These are phyloP conservation scores for Chiridota heheva DNA, from an alignment of 35 echinoderm and acorn worm genomes.

Conservation along the genomic window DNA sequence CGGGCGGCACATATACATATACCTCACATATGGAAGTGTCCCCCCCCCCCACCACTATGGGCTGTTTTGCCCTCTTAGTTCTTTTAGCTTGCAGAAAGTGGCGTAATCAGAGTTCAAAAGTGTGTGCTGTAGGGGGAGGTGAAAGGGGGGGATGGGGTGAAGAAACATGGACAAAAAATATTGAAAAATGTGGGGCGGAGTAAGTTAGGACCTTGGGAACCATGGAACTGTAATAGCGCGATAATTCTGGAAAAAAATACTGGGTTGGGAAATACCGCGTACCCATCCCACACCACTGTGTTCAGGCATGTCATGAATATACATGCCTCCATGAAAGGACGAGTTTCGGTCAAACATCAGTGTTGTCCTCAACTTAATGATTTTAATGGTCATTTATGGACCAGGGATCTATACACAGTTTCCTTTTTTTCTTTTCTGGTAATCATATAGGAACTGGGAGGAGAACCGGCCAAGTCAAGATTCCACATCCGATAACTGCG, in stretches of 20 bases:
- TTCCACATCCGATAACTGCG: slow-evolving; percentile 3
- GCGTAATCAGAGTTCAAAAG: too few relatives aligned
- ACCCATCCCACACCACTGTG: not conserved
- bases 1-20: too few relatives aligned
- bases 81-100: too few relatives aligned
- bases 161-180: too few relatives aligned
- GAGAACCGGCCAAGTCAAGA: not conserved
- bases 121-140: too few relatives aligned
- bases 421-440: not conserved
- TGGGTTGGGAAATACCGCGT: not conserved
- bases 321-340: not conserved
- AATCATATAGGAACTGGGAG: slow-evolving; percentile 18
- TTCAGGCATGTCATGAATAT: not conserved
- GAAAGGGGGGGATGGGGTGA: too few relatives aligned
- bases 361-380: not conserved
- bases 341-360: not conserved
- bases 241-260: not conserved
- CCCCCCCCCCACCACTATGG: too few relatives aligned
- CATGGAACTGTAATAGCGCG: too few relatives aligned
- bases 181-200: too few relatives aligned
- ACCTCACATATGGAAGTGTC: too few relatives aligned
- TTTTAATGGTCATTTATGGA: not conserved
- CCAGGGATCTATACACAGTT: not conserved
- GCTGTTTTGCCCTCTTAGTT: too few relatives aligned
- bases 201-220: too few relatives aligned